Base-by-base conservation (phyloP, 2,888 invertebrate genomes). In the Eledone cirrhosa region DNA sequence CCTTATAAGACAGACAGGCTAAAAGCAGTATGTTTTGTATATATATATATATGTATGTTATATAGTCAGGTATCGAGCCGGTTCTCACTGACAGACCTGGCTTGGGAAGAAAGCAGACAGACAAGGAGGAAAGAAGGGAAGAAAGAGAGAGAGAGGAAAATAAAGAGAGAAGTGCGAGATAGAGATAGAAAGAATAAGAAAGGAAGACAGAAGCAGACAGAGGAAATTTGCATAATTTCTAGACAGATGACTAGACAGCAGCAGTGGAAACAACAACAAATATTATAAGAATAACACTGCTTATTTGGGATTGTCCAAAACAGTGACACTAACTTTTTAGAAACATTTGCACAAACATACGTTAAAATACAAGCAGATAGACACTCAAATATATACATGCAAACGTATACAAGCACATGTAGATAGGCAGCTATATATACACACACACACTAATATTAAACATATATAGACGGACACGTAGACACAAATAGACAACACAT, bases 181-280 rank as follows among this genome's bases (percentile, higher is more conserved):
- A 53, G 53, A 53, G 53, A 53, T 19, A 53, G 53, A 53, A n/a
- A 53, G 53, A 53, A n/a, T n/a, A 27, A 29, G 67, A 31, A 27
- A 29, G 67, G 31, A 13, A 69, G 69, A n/a, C 31, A 31, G 33
- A 69, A 41, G 41, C 69, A 69, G 31, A 31, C 69, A 69, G 22
- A 19, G 31, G 29, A 69, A 69, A 69, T 69, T 69, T 69, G 33
- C 69, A 69, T 69, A 69, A 33, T 69, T 33, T 29, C 69, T 69
- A 33, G 69, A 69, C 69, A 33, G 69, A 69, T 69, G 69, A 69
- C 69, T 69, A 69, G 69, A 69, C 69, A 69, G 33, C 31, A 33
- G 69, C n/a, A n/a, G 69, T 33, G 11, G 33, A 31, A 31, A 33
- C 33, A 19, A n/a, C 69, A 5, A 29, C 31, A 29, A 31, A 22